A percentile compares a stretch with the other conserved stretches of the same genome.
These are phyloP conservation scores for Lypha dubia DNA, from an alignment of 2,888 invertebrate genomes.

Conservation along the genomic window DNA sequence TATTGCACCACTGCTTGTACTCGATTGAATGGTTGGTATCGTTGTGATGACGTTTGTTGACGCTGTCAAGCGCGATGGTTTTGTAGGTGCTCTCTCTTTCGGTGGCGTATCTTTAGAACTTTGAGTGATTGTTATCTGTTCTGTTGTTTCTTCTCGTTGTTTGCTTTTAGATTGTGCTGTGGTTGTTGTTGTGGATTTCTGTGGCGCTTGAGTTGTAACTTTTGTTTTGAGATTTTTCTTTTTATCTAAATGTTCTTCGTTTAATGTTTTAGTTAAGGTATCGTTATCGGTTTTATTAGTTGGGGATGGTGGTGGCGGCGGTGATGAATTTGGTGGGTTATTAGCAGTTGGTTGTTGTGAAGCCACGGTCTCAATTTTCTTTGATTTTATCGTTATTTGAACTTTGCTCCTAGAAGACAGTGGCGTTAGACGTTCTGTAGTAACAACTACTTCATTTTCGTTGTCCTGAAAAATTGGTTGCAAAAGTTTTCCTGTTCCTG, in stretches of 20 bases:
- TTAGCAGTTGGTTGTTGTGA: conserved; percentile 35
- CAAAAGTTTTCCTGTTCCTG: conserved; percentile 29
- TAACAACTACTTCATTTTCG: conserved; percentile 66
- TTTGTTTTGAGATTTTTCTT: conserved; percentile 71
- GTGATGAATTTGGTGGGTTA: conserved; percentile 64
- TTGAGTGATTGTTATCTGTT: conserved; percentile 79
- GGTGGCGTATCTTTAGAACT: conserved; percentile 82
- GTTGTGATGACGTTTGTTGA: conserved; percentile 68
- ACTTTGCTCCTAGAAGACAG: conserved; percentile 76
- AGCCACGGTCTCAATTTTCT: conserved; percentile 73
- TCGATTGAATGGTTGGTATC: conserved; percentile 66
- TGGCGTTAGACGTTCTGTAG: conserved; percentile 65
- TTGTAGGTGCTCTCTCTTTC: conserved; percentile 81
- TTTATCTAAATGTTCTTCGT: conserved; percentile 61
- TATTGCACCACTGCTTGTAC: conserved; percentile 75
- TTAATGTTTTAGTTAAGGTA: conserved; percentile 46
- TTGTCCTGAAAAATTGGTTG: conserved; percentile 61
- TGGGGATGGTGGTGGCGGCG: conserved; percentile 43
- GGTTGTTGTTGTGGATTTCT: conserved; percentile 53
- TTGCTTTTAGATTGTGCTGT: conserved; percentile 71
- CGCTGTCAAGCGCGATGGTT: conserved; percentile 78
- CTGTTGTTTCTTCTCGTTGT: conserved; percentile 77
- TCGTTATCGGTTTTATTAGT: conserved; percentile 57
- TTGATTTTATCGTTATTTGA: conserved; percentile 82
- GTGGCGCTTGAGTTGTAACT: conserved; percentile 59